Conservation (phyloP, 2,888 invertebrate species). For the Athalia rosae region DNA sequence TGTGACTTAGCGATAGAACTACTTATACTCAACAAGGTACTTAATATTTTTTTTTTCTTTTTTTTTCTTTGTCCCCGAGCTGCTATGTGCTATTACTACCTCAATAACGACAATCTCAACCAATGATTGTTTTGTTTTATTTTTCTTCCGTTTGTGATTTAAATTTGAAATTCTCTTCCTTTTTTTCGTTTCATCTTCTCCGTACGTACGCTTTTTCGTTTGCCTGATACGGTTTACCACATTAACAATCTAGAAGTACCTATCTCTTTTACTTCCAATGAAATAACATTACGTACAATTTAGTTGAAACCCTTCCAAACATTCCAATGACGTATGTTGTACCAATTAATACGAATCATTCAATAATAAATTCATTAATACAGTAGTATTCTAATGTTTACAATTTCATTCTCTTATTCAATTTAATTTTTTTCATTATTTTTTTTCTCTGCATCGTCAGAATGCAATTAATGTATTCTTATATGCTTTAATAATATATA, state of each 20-base stretch:
- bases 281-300: constrained; percentile 70
- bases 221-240: constrained; percentile 69
- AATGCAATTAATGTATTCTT: constrained; percentile 37
- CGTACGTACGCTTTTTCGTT: constrained; percentile 58
- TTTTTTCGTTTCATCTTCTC: constrained; percentile 51
- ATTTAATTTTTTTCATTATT: constrained; percentile 9
- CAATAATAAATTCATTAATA: constrained; percentile 50
- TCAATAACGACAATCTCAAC: constrained; percentile 65
- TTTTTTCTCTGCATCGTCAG: constrained; percentile 1
- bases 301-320: constrained; percentile 62
- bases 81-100: constrained; percentile 66
- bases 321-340: constrained; percentile 37
- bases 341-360: constrained; percentile 45
- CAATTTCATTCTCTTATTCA: background rate
- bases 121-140: constrained; percentile 33
- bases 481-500: constrained; percentile 37
- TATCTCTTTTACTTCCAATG: constrained; percentile 65
- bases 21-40: constrained; percentile 72
- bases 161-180: constrained; percentile 1
- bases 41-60: constrained; percentile 62
- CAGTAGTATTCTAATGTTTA: constrained; percentile 33
- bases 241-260: constrained; percentile 65
- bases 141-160: too few species aligned
- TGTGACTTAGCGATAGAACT: constrained; percentile 65
- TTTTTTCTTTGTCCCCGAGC: constrained; percentile 64